These are phyloP conservation scores for Sphenopsis melanotis DNA, from an alignment of 2,797 vertebrate species.

Conservation along the genomic window DNA sequence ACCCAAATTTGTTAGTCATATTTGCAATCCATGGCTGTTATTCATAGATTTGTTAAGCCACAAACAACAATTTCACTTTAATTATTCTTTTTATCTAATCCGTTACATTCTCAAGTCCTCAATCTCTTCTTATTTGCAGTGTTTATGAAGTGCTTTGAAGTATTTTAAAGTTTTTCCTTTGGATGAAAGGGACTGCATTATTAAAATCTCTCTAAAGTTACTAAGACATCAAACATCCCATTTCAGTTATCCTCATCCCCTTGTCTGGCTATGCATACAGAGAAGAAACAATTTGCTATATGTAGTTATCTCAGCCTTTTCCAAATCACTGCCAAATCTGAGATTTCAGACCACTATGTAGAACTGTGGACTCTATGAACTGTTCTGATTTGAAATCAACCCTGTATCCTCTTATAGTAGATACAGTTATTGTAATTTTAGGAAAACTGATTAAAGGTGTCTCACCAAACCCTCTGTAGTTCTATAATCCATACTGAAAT, in stretches of 20 bases:
- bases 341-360: background rate
- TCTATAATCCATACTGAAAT: background rate
- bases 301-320: background rate
- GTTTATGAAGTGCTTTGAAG: conserved; percentile 43
- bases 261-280: background rate
- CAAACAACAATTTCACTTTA: conserved; percentile 1
- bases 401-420: background rate
- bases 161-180: conserved; percentile 22
- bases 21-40: background rate
- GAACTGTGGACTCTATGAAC: background rate
- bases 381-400: background rate
- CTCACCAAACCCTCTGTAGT: background rate
- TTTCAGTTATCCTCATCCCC: background rate
- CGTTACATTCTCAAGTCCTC: background rate
- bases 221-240: background rate
- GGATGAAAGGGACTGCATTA: conserved; percentile 7
- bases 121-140: background rate
- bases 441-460: background rate
- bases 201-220: conserved; percentile 11
- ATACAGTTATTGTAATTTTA: background rate
- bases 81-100: conserved; percentile 42
- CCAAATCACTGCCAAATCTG: background rate
- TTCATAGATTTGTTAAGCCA: background rate
- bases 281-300: background rate
- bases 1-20: background rate